Base-by-base conservation (phyloP, 2,113 vertebrate species). In the Lepisosteus osseus region DNA sequence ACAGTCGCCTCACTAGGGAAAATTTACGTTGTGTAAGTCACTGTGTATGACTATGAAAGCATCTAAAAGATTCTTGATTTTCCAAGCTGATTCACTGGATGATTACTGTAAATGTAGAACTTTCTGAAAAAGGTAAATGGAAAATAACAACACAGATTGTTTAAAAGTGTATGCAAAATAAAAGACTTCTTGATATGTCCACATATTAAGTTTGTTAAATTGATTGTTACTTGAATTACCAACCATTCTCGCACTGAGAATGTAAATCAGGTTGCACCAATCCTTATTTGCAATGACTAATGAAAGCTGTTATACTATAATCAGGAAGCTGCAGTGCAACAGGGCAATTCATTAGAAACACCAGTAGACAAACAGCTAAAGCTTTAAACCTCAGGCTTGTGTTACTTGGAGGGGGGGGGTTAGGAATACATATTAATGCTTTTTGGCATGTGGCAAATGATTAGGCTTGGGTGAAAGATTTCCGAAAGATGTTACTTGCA, bases 291-390 rank as follows among this genome's bases (percentile, higher is more conserved):
- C 84, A 84, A 72, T 84, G 82, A 84, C 83, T 91, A 89, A 91
- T 88, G 84, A 90, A 91, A 86, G 80, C 83, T 88, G 81, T 84
- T 89, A 80, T 67, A 79, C 81, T 85, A 62, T 80, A 88, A 80
- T 87, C 87, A 87, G 80, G 79, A 82, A 82, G 83, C 88, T 88
- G 71, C 85, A 88, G 84, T 87, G 83, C 83, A 88, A 84, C 82
- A 86, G 84, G 83, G 81, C 84, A 86, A 83, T 88, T 91, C 79
- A 84, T 92, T 91, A 91, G 72, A 78, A 89, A 80, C 88, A 83
- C 77, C 76, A 12, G 78, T 73, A 87, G 87, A 82, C 80, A 87
- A 90, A 87, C 77, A 82, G 79, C 73, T 84, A 82, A 77, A 79
- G 65, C 74, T 81, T 83, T 79, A 69, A 75, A 79, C 78, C 67